Percentiles rank a stretch among this genome's conserved stretches.
These are phyloP conservation scores for Anas flavirostris DNA, from an alignment of 2,797 vertebrate species.

Conservation along the genomic window DNA sequence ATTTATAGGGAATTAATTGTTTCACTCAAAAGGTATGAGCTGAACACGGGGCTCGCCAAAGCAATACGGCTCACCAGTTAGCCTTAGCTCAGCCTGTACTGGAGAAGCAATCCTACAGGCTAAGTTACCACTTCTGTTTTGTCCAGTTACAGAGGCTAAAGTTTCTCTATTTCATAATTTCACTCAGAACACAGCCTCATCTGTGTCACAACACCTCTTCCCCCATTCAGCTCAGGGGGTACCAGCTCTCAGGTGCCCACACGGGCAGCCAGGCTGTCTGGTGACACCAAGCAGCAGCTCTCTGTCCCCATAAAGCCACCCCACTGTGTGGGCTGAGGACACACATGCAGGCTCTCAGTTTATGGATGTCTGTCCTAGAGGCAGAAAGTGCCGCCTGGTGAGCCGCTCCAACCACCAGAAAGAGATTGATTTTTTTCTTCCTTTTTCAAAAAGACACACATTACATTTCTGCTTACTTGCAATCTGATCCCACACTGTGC, in stretches of 20 bases:
- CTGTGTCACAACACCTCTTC: not conserved
- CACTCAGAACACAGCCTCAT: rapidly evolving
- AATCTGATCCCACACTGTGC: constrained; percentile 13
- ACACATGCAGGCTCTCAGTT: not conserved
- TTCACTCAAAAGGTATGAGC: not conserved
- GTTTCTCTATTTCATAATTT: not conserved
- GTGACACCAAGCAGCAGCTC: not conserved
- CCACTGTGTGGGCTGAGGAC: not conserved
- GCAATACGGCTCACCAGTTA: not conserved
- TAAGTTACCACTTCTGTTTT: constrained; percentile 9
- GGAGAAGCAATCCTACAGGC: not conserved
- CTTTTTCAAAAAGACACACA: not conserved
- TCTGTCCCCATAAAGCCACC: not conserved
- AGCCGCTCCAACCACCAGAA: not conserved
- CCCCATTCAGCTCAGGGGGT: not conserved
- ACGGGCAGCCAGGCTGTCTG: not conserved
- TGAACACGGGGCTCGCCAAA: not conserved
- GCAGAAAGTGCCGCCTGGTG: not conserved
- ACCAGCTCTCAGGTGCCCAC: not conserved
- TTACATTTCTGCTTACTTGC: constrained; percentile 1
- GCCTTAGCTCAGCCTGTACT: not conserved
- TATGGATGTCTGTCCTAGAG: not conserved
- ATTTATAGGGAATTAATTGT: not conserved
- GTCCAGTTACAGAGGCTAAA: not conserved
- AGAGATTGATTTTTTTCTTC: not conserved